phyloP scores from a whole-genome alignment of 2,113 vertebrate species.

The Ploceus nigricollis region DNA sequence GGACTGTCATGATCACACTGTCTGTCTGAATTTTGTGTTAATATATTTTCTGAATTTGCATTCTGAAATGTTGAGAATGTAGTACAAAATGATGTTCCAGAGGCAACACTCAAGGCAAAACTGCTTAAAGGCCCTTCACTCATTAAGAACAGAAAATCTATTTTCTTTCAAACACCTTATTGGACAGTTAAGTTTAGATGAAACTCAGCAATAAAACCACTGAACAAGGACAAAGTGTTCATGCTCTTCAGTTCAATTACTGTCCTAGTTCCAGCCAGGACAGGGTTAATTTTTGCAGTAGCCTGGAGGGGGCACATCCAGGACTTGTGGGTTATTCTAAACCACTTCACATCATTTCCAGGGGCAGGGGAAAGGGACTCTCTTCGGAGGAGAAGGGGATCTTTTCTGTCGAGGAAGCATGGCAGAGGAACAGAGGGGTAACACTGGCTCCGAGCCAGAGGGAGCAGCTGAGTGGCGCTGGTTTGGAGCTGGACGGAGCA shows the following conservation, averaged over 20 bases:
- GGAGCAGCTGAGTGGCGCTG: rapidly evolving
- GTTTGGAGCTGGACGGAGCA: not conserved
- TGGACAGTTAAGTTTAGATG: not conserved
- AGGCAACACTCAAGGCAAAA: not conserved
- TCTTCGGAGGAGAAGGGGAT: not conserved
- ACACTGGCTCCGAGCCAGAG: rapidly evolving
- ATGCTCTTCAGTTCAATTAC: not conserved
- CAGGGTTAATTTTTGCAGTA: not conserved
- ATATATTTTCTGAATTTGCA: not conserved
- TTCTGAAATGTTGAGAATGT: not conserved
- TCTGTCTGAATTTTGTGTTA: not conserved
- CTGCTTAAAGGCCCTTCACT: not conserved
- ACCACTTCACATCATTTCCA: not conserved
- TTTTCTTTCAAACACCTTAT: not conserved
- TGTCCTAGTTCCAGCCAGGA: not conserved
- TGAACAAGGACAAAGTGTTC: not conserved
- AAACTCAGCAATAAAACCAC: not conserved
- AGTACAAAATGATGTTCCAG: not conserved
- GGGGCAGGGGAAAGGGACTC: not conserved
- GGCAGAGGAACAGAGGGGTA: not conserved
- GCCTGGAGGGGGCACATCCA: rapidly evolving
- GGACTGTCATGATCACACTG: not conserved
- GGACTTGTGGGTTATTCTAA: not conserved
- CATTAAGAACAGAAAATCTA: not conserved
- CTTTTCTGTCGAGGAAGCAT: too few species aligned